Evolutionary conservation across 2,888 invertebrate species (phyloP), one percentile per base, ranked within the genome.

Genomic region (Drosophila atroscutellata): DNA sequence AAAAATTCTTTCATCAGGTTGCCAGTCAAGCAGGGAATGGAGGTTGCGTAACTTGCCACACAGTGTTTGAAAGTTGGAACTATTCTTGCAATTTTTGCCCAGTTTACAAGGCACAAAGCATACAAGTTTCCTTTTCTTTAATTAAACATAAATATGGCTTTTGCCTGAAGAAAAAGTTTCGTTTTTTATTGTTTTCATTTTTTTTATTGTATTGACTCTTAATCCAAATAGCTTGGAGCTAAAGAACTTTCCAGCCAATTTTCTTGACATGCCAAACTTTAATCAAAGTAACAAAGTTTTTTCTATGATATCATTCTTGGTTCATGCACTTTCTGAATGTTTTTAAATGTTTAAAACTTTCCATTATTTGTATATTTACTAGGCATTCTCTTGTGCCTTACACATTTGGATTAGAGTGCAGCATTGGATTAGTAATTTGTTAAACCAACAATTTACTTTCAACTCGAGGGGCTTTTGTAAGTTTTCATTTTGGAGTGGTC

Each of bases 371-470:
- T 42, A 36, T 18, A 49, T 30, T 39, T 57, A n/a, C 11, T 24
- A 28, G n/a, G 13, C 30, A 36, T 49, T 50, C 28, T 45, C 24
- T 28, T 50, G 51, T 36, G 39, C 59, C 59, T 64, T 34, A 51
- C 36, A 52, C 20, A 51, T 63, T 59, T 61, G 51, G 59, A 30
- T 55, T 52, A 59, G 54, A 56, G 47, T 69, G 77, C 52, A 67
- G 71, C 75, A 74, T 80, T 82, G 80, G 86, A 90, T 86, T 90
- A 88, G 86, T 86, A 90, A 90, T 90, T 86, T 76, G 86, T 90
- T 90, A 85, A 86, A 80, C 90, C 88, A 86, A 86, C 86, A 88
- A 75, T 90, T 90, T 90, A 82, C 86, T 75, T 72, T 74, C 76
- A 75, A 26, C 66, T 72, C 54, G 67, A 67, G 74, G 82, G 85